Percentiles rank a stretch among this genome's conserved stretches.
Conservation (phyloP, 1,140 invertebrate genomes). For the Forficula auricularia region DNA sequence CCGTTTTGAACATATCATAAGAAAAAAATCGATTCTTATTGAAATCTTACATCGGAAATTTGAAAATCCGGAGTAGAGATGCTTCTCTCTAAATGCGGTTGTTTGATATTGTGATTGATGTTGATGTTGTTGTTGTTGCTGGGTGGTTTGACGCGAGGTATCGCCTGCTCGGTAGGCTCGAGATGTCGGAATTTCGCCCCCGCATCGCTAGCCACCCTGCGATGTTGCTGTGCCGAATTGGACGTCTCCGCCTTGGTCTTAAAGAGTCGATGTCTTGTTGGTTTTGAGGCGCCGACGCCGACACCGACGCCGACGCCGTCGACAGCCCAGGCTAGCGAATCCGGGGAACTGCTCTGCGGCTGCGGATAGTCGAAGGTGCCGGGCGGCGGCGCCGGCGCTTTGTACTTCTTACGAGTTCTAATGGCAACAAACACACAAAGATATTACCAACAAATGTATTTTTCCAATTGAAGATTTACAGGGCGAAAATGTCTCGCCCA, state of each 20-base stretch:
- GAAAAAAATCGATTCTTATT: too few species aligned
- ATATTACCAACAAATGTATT: too few species aligned
- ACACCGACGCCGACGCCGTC: slow-evolving; percentile 21
- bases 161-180: too few species aligned
- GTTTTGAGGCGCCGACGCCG: slow-evolving; percentile 27
- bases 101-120: neutral
- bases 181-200: neutral
- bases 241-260: slow-evolving; percentile 54
- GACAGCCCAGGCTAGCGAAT: slow-evolving; percentile 31
- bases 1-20: too few species aligned
- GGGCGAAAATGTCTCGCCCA: too few species aligned
- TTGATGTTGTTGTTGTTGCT: neutral
- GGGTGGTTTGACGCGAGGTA: too few species aligned
- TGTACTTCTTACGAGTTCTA: slow-evolving; percentile 24
- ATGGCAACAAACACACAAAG: too few species aligned
- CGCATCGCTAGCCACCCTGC: neutral
- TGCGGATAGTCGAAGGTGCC: neutral
- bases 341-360: slow-evolving; percentile 31
- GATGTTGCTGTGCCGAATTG: slow-evolving; percentile 6
- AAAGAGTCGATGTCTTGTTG: slow-evolving; percentile 40
- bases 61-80: slow-evolving; percentile 44
- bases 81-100: slow-evolving; percentile 27
- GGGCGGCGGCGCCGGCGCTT: slow-evolving; percentile 22
- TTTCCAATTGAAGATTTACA: too few species aligned
- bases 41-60: slow-evolving; percentile 5